A percentile compares a stretch with the other conserved stretches of the same genome.
phyloP scores from a whole-genome alignment of 1,140 invertebrate species.

The Andricus grossulariae region DNA sequence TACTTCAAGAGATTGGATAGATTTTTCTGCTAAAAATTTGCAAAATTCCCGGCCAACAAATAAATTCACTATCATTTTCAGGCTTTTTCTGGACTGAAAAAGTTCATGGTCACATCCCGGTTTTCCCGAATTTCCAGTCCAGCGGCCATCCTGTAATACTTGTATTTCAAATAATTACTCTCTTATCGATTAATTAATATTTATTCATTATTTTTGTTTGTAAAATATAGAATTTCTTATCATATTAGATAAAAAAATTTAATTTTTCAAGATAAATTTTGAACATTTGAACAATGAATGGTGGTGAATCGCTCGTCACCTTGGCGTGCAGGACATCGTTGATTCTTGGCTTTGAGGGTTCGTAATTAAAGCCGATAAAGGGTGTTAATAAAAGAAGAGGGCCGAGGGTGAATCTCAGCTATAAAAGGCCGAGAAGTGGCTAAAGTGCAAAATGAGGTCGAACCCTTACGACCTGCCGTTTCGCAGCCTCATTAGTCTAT shows the following conservation, averaged over 20 bases:
- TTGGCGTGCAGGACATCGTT: slow-evolving; percentile 11
- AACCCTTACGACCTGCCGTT: slow-evolving; percentile 34
- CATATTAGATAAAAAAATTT: neutral
- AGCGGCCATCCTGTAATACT: no score
- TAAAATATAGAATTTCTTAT: neutral
- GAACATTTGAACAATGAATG: slow-evolving; percentile 9
- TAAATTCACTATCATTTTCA: no score
- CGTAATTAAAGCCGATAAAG: slow-evolving; percentile 21
- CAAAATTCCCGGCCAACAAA: no score
- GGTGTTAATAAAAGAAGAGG: slow-evolving; percentile 32
- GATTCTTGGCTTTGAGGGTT: slow-evolving; percentile 1
- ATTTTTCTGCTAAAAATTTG: no score
- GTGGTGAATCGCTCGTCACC: slow-evolving; percentile 3
- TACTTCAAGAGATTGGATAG: no score
- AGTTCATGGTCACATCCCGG: no score
- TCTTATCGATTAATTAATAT: no score
- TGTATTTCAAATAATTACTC: no score
- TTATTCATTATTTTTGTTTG: no score
- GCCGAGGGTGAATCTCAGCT: slow-evolving; percentile 30
- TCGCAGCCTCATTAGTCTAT: slow-evolving; percentile 38
- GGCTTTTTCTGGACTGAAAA: no score
- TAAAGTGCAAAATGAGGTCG: slow-evolving; percentile 53
- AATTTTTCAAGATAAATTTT: neutral
- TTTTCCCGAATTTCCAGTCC: no score
- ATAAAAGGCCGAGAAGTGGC: slow-evolving; percentile 18